Conservation (phyloP, 2,797 vertebrate genomes). For the Sebastes kiyomatsui region DNA sequence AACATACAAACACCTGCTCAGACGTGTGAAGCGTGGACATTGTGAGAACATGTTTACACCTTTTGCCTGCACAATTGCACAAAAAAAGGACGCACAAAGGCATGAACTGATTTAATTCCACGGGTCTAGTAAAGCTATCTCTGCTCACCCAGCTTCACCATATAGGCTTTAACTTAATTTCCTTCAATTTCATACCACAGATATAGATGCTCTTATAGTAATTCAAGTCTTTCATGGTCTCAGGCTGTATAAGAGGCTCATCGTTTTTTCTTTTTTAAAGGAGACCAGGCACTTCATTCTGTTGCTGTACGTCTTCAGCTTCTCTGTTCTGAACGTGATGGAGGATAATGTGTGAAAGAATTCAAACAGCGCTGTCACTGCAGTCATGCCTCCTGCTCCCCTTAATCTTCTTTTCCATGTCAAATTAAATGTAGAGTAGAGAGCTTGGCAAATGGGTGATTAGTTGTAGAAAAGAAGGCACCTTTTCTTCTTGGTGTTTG, state of each 20-base stretch:
- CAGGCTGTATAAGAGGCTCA: slow-evolving; percentile 26
- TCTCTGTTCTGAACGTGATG: neutral
- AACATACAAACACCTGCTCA: slow-evolving; percentile 34
- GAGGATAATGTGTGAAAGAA: slow-evolving; percentile 5
- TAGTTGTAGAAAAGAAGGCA: neutral
- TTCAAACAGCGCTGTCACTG: slow-evolving; percentile 9
- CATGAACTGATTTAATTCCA: neutral
- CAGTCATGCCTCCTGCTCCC: slow-evolving; percentile 11
- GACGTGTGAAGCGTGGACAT: slow-evolving; percentile 5
- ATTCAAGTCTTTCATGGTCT: slow-evolving; percentile 55
- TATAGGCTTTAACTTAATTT: slow-evolving; percentile 41
- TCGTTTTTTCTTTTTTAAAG: neutral
- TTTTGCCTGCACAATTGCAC: neutral
- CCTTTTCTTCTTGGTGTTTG: neutral
- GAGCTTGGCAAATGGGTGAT: slow-evolving; percentile 1
- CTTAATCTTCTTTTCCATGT: slow-evolving; percentile 27
- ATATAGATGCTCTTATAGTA: slow-evolving; percentile 46
- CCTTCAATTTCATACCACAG: slow-evolving; percentile 50
- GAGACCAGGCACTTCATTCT: slow-evolving; percentile 5
- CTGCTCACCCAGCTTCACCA: neutral
- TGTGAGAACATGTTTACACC: slow-evolving; percentile 5
- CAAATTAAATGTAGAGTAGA: slow-evolving; percentile 1
- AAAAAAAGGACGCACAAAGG: neutral
- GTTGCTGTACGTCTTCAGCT: slow-evolving; percentile 16
- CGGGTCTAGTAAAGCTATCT: neutral